Evolutionary conservation across 2,888 invertebrate species (phyloP), one percentile per base, ranked within the genome.

Genomic region (Hedychridium roseum): DNA sequence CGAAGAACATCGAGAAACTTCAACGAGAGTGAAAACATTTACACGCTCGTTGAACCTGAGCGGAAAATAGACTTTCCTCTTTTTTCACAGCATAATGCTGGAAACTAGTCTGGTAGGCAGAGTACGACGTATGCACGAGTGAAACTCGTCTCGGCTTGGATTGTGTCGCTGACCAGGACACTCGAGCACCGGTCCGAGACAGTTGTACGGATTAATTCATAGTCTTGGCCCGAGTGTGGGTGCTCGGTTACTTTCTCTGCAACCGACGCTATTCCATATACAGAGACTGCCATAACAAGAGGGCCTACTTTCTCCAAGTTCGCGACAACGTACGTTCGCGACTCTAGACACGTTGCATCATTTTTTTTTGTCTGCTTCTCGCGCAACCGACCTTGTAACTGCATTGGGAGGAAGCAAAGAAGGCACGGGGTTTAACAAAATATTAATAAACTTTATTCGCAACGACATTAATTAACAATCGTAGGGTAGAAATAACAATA

Each of bases 401-500:
- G 48, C 40, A 40, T 49, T 34, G 14, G 11, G 3, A 28, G 27
- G 4, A 40, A 40, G 37, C 21, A 21, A 26, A 44, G 41, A 43
- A 26, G 26, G 34, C 18, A 7, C 36, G 37, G 55, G 50, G 41
- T 42, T 28, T 40, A 21, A 43, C 26, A 14, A 74, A 73, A 74
- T 64, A 73, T 69, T 64, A 62, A 67, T 67, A 52, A 66, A 65
- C 62, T 78, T 77, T 77, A 76, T 77, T 78, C 55, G 60, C 65
- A 72, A 73, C 68, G 59, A 61, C 60, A 73, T 73, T 68, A 71
- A 66, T 74, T 72, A 78, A 78, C 78, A 77, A 75, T 70, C 60
- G 43, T 57, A 59, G 49, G 53, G 21, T 20, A 63, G n/a, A 54
- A 71, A 72, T 66, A 71, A 74, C 68, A 74, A 70, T 67, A 61